phyloP scores from a whole-genome alignment of 2,797 vertebrate species.

The Myotis pilosus region DNA sequence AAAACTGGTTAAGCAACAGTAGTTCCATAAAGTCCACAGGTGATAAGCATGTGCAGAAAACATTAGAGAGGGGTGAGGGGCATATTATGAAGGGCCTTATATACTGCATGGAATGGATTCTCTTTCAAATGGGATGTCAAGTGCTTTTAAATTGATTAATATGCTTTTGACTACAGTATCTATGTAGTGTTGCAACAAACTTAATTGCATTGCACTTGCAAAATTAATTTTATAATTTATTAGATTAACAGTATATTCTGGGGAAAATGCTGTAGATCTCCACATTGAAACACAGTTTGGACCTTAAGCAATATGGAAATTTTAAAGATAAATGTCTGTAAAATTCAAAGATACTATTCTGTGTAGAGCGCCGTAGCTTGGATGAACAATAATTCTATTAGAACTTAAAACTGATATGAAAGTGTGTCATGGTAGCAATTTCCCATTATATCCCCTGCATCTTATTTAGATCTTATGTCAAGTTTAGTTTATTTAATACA shows the following conservation, averaged over 20 bases:
- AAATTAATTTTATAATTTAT: not conserved
- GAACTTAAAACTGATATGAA: not conserved
- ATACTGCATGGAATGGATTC: not conserved
- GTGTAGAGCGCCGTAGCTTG: not conserved
- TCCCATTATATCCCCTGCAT: not conserved
- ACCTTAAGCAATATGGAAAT: not conserved
- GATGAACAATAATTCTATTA: slow-evolving; percentile 2
- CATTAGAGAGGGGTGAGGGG: not conserved
- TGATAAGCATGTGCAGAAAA: not conserved
- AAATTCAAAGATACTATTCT: not conserved
- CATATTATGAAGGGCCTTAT: accelerated
- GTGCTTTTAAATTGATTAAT: not conserved
- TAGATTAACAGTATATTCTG: not conserved
- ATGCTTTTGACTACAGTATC: not conserved
- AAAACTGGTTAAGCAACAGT: not conserved
- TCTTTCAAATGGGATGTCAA: not conserved
- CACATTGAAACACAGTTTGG: not conserved
- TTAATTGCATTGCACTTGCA: not conserved
- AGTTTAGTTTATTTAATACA: slow-evolving; percentile 34
- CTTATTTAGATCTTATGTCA: slow-evolving; percentile 48
- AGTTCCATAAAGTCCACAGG: not conserved
- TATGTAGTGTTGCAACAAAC: not conserved
- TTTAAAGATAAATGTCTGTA: not conserved
- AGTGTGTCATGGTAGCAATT: not conserved
- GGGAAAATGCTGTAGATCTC: not conserved